Evolutionary conservation across 2,888 invertebrate genomes (phyloP).

Genomic region (Eupithecia dodoneata): DNA sequence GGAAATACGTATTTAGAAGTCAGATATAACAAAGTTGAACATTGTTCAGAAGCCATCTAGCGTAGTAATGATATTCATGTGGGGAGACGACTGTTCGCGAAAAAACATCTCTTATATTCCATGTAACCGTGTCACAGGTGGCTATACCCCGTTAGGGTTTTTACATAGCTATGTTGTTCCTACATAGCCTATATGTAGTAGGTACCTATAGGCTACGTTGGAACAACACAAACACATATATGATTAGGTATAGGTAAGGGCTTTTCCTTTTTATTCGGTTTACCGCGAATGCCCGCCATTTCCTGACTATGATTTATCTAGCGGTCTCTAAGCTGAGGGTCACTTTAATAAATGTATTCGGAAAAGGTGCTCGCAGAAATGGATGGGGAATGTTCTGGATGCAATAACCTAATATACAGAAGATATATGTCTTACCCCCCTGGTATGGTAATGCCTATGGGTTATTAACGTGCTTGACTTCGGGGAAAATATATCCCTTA

Average conservation of each 20-base stretch:
- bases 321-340: constrained; percentile 78
- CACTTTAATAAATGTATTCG: constrained; percentile 83
- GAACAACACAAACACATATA: constrained; percentile 39
- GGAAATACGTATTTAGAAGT: not conserved
- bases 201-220: constrained; percentile 11
- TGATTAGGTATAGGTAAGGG: constrained; percentile 54
- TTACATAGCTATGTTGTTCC: not conserved
- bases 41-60: constrained; percentile 19
- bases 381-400: constrained; percentile 72
- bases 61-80: constrained; percentile 30
- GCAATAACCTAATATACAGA: constrained; percentile 73
- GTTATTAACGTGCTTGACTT: constrained; percentile 37
- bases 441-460: constrained; percentile 47
- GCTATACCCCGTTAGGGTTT: constrained; percentile 25
- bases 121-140: constrained; percentile 37
- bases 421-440: constrained; percentile 56
- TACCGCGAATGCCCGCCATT: constrained; percentile 72
- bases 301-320: constrained; percentile 82
- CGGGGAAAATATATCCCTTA: constrained; percentile 38
- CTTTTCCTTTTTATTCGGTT: constrained; percentile 72
- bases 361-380: constrained; percentile 75
- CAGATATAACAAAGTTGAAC: constrained; percentile 2
- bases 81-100: constrained; percentile 23
- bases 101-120: constrained; percentile 29
- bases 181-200: not conserved